Evolutionary conservation across 92 coral and sea anemone species (phyloP).

Genomic region (Plumapathes pennacea): DNA sequence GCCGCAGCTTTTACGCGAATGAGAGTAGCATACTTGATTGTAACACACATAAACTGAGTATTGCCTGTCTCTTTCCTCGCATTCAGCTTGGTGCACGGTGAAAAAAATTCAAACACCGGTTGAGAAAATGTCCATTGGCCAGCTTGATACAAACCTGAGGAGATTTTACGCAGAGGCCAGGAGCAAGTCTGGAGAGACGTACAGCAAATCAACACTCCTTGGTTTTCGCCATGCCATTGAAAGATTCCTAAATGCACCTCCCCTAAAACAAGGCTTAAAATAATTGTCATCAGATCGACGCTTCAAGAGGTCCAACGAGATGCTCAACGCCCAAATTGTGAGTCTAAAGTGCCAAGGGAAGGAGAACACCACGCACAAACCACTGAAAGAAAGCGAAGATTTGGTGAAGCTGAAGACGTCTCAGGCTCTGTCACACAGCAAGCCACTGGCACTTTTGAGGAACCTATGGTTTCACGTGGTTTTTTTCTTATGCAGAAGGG

Average conservation of each 20-base stretch:
- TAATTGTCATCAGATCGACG: conserved; percentile 21
- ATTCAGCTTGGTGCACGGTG: conserved; percentile 18
- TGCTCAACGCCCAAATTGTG: conserved; percentile 37
- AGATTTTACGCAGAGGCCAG: conserved; percentile 24
- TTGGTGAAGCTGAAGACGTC: conserved; percentile 32
- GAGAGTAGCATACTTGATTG: no score
- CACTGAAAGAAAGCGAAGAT: conserved; percentile 44
- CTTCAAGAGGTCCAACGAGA: conserved; percentile 40
- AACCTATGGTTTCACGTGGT: conserved; percentile 44
- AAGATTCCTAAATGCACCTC: conserved; percentile 23
- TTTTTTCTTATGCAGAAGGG: conserved; percentile 42
- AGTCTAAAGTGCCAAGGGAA: conserved; percentile 42
- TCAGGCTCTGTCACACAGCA: conserved; percentile 2
- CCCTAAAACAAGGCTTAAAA: conserved; percentile 8
- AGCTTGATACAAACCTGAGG: conserved; percentile 10
- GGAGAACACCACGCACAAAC: conserved; percentile 53
- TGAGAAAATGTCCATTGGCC: conserved; percentile 21
- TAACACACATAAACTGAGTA: no score
- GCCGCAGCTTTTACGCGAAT: no score
- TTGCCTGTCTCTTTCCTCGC: no score
- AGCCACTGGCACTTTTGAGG: conserved; percentile 8
- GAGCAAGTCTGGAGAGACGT: conserved; percentile 8
- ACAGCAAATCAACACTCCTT: conserved; percentile 23
- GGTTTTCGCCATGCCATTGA: conserved; percentile 20
- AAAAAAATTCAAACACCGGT: conserved; percentile 12